phyloP scores from a whole-genome alignment of 1,140 invertebrate species.

The Ruditapes philippinarum region DNA sequence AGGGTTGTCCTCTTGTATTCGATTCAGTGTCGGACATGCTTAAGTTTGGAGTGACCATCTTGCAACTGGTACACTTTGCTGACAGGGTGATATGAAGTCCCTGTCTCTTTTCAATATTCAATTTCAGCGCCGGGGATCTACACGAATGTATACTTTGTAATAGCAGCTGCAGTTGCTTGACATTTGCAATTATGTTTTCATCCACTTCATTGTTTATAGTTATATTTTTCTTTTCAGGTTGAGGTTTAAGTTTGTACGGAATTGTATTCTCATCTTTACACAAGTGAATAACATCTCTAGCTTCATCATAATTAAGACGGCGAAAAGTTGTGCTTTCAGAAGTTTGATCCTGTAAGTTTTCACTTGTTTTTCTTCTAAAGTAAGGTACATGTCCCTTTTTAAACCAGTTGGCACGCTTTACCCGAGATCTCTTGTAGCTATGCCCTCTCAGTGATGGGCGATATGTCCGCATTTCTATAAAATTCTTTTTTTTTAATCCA shows the following conservation, averaged over 20 bases:
- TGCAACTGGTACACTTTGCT: neutral
- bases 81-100: neutral
- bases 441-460: too few relatives aligned
- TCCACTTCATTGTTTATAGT: neutral
- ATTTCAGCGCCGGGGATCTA: neutral
- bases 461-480: too few relatives aligned
- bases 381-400: too few relatives aligned
- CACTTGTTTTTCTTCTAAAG: too few relatives aligned
- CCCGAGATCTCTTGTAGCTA: too few relatives aligned
- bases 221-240: neutral
- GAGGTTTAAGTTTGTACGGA: neutral
- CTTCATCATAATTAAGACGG: too few relatives aligned
- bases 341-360: too few relatives aligned
- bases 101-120: neutral
- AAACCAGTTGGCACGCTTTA: too few relatives aligned
- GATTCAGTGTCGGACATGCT: neutral
- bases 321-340: too few relatives aligned
- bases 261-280: neutral
- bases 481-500: too few relatives aligned
- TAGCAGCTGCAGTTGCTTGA: neutral
- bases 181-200: neutral
- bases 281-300: too few relatives aligned
- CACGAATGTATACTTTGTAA: neutral
- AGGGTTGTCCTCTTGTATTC: neutral
- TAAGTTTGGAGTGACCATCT: neutral